phyloP scores from a whole-genome alignment of 1,140 invertebrate species.

The Apis laboriosa region DNA sequence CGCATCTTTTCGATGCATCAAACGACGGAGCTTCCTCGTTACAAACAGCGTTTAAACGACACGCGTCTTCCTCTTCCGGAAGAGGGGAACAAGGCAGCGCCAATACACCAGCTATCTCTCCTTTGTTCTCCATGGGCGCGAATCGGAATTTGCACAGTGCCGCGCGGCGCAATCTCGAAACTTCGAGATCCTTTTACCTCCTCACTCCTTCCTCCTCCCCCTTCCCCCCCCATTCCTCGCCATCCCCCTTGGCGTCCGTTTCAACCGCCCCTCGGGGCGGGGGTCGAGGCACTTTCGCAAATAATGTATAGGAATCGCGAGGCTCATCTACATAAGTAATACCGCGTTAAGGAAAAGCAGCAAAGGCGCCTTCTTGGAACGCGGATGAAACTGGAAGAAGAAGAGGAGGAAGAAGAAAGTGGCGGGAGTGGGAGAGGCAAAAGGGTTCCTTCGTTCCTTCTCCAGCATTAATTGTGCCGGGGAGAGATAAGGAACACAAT shows the following conservation, averaged over 20 bases:
- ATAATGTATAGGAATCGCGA: conserved; percentile 80
- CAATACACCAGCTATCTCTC: conserved; percentile 36
- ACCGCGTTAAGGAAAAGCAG: conserved; percentile 78
- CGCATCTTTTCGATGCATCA: not conserved
- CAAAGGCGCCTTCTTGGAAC: conserved; percentile 70
- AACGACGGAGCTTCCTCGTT: too few species aligned
- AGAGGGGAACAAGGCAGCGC: conserved; percentile 16
- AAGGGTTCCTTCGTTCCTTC: conserved; percentile 69
- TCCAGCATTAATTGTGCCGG: conserved; percentile 76
- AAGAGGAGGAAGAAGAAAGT: conserved; percentile 55
- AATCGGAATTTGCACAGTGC: conserved; percentile 65
- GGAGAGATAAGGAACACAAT: conserved; percentile 76
- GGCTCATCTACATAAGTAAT: conserved; percentile 81
- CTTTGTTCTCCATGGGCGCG: conserved; percentile 50
- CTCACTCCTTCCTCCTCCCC: not conserved
- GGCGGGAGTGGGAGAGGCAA: conserved; percentile 54
- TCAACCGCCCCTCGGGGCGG: conserved; percentile 51
- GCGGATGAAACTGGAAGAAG: conserved; percentile 23
- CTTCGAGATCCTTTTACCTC: conserved; percentile 75
- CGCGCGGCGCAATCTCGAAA: conserved; percentile 73
- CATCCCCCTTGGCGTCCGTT: conserved; percentile 54
- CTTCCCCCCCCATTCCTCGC: not conserved
- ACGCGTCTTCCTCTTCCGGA: conserved; percentile 31
- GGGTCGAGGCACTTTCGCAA: conserved; percentile 70
- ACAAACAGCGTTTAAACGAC: conserved; percentile 33